These are phyloP conservation scores for Erythrolamprus reginae DNA, from an alignment of 2,113 vertebrate species.

Conservation along the genomic window DNA sequence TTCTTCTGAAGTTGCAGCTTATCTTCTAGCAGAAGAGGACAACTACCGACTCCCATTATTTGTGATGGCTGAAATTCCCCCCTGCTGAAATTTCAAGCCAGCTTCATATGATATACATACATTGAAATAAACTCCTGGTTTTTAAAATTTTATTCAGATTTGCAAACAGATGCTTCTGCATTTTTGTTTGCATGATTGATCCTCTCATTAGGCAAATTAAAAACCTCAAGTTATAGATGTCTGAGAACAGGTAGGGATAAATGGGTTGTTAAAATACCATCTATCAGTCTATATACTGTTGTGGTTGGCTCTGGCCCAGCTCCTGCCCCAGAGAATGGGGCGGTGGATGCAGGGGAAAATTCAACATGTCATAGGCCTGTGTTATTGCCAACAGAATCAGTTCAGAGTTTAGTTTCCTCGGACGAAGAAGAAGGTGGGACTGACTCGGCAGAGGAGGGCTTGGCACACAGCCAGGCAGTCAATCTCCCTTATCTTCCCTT, in stretches of 20 bases:
- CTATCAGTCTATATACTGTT: too few relatives aligned
- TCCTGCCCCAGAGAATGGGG: too few relatives aligned
- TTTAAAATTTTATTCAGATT: background rate
- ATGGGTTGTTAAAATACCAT: background rate
- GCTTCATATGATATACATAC: background rate
- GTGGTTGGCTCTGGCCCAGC: too few relatives aligned
- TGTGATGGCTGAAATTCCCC: background rate
- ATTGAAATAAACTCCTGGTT: background rate
- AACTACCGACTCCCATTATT: background rate
- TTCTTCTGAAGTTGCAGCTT: background rate
- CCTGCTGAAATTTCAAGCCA: background rate
- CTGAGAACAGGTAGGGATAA: too few relatives aligned
- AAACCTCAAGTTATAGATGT: background rate
- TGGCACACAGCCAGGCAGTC: too few relatives aligned
- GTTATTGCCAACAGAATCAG: too few relatives aligned
- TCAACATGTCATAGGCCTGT: too few relatives aligned
- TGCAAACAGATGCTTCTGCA: background rate
- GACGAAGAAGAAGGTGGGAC: too few relatives aligned
- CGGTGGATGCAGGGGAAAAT: too few relatives aligned
- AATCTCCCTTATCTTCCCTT: too few relatives aligned
- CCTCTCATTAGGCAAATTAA: background rate
- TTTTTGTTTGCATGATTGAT: background rate
- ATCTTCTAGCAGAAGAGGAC: background rate
- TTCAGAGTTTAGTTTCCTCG: too few relatives aligned
- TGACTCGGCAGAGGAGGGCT: too few relatives aligned